Evolutionary conservation across 2,113 vertebrate species (phyloP).

Genomic region (Aldabrachelys gigantea): DNA sequence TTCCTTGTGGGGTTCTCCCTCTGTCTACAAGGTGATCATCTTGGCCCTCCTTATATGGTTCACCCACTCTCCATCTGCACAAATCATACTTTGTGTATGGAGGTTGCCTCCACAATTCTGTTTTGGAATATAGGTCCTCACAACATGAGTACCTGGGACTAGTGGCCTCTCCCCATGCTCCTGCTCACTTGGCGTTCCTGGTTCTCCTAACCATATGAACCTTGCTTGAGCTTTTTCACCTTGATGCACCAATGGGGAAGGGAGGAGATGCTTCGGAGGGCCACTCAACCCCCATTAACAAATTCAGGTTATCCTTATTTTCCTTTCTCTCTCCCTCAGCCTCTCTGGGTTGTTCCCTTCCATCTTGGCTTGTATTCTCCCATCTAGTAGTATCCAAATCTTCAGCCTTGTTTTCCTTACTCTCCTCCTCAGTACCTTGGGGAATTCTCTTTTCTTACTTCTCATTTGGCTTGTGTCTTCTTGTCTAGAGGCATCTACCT

Average conservation of each 20-base stretch:
- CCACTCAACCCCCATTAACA: neutral
- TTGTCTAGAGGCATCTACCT: neutral
- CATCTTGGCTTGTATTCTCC: neutral
- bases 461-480: neutral
- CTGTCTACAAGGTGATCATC: neutral
- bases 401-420: neutral
- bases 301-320: neutral
- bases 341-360: neutral
- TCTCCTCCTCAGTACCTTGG: neutral
- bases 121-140: neutral
- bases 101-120: neutral
- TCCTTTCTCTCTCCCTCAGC: neutral
- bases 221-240: neutral
- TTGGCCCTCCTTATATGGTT: neutral
- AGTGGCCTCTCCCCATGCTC: neutral
- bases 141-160: neutral
- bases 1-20: neutral
- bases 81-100: neutral
- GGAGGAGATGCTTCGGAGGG: neutral
- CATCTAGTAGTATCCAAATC: neutral
- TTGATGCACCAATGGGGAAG: neutral
- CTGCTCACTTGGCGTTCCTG: neutral
- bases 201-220: neutral
- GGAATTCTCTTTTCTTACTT: neutral
- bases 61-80: neutral